Conservation (phyloP, 1,140 invertebrate species). For the Meloidogyne floridensis region DNA sequence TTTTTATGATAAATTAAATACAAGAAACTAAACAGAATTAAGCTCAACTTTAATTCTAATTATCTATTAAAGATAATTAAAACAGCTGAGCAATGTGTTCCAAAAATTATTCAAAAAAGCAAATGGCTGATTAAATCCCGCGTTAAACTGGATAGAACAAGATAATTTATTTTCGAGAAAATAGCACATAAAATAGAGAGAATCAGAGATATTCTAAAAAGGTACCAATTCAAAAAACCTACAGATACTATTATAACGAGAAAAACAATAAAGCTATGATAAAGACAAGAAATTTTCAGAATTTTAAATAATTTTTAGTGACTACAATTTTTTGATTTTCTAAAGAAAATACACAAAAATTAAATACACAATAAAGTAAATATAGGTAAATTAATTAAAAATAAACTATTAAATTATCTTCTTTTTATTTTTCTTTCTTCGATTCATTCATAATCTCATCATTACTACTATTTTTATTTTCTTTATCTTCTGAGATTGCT, state of each 20-base stretch:
- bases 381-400: not conserved
- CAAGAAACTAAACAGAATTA: too few species aligned
- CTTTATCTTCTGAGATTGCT: not conserved
- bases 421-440: conserved; percentile 33
- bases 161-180: not conserved
- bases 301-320: not conserved
- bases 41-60: too few species aligned
- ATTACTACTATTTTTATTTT: not conserved
- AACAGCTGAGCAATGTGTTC: too few species aligned
- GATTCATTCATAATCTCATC: conserved; percentile 19
- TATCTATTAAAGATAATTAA: too few species aligned
- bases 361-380: not conserved
- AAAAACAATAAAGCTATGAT: too few species aligned
- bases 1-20: too few species aligned
- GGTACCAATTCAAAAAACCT: not conserved
- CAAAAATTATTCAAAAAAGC: too few species aligned
- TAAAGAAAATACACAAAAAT: not conserved
- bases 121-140: not conserved
- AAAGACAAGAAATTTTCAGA: too few species aligned
- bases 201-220: not conserved
- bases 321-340: not conserved
- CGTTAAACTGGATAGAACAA: not conserved
- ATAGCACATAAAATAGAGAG: not conserved
- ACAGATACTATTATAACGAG: too few species aligned
- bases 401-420: not conserved